phyloP scores from a whole-genome alignment of 2,888 invertebrate genomes.

The Habroteleia sp. region DNA sequence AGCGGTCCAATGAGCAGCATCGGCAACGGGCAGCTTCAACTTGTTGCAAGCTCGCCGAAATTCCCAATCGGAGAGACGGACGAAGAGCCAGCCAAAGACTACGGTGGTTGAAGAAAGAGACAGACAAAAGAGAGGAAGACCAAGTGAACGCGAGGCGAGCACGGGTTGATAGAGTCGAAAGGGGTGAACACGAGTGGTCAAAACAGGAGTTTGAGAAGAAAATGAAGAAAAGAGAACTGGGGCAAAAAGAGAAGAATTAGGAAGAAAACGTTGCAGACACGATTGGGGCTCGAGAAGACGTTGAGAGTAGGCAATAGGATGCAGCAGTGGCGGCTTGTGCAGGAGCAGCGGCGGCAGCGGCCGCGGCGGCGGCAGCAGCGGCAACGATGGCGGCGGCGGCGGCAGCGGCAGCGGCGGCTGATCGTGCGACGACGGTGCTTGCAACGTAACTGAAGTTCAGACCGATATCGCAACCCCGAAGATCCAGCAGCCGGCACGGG shows the following conservation, averaged over 20 bases:
- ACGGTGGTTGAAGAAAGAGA: not conserved
- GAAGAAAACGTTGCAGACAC: constrained; percentile 46
- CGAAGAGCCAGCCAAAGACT: constrained; percentile 36
- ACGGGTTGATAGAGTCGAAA: no score
- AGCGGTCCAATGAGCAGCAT: constrained; percentile 33
- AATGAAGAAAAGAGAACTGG: not conserved
- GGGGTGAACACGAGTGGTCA: no score
- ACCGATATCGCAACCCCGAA: constrained; percentile 43
- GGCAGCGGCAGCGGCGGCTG: constrained; percentile 56
- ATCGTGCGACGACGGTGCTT: constrained; percentile 66
- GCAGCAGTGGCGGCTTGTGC: constrained; percentile 22
- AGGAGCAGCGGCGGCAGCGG: constrained; percentile 30
- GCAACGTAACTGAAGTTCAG: constrained; percentile 66
- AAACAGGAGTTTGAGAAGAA: not conserved
- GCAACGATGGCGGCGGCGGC: constrained; percentile 49
- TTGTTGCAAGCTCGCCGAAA: constrained; percentile 48
- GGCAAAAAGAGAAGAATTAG: constrained; percentile 13
- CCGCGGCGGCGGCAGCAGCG: constrained; percentile 40
- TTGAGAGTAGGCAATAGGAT: constrained; percentile 19
- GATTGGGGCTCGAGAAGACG: constrained; percentile 58
- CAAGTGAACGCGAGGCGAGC: no score
- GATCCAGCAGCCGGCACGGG: constrained; percentile 72
- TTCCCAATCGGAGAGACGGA: constrained; percentile 48
- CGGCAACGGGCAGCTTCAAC: constrained; percentile 45
- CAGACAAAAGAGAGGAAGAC: constrained; percentile 4